A percentile compares a stretch with the other conserved stretches of the same genome.
Conservation (phyloP, 2,888 invertebrate genomes). For the Andricus quercusramuli region DNA sequence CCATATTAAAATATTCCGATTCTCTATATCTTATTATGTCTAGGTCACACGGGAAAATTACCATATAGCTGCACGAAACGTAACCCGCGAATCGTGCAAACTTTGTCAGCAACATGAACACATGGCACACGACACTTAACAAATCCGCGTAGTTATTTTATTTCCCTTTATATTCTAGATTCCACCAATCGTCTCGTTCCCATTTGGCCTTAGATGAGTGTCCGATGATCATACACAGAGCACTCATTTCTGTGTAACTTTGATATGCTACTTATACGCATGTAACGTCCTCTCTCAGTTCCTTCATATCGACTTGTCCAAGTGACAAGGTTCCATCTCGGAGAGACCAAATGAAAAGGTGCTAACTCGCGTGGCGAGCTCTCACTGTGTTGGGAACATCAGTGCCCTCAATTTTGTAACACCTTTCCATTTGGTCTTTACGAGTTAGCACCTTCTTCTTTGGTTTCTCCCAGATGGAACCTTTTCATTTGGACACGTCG, state of each 20-base stretch:
- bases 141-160: slow-evolving; percentile 29
- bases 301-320: too few relatives aligned
- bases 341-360: too few relatives aligned
- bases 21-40: slow-evolving; percentile 66
- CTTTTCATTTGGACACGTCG: too few relatives aligned
- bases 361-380: too few relatives aligned
- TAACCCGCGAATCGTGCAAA: slow-evolving; percentile 60
- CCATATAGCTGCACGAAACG: slow-evolving; percentile 60
- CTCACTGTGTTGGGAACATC: too few relatives aligned
- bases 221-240: slow-evolving; percentile 37
- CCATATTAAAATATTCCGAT: slow-evolving; percentile 74
- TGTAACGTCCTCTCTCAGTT: slow-evolving; percentile 34
- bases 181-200: slow-evolving; percentile 16
- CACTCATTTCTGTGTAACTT: slow-evolving; percentile 53
- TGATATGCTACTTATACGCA: slow-evolving; percentile 67
- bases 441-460: too few relatives aligned
- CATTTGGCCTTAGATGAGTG: slow-evolving; percentile 34
- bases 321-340: too few relatives aligned
- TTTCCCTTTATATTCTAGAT: slow-evolving; percentile 28
- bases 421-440: too few relatives aligned
- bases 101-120: slow-evolving; percentile 62
- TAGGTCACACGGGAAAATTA: slow-evolving; percentile 65
- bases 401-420: too few relatives aligned
- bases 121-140: slow-evolving; percentile 61
- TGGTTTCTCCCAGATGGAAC: too few relatives aligned